phyloP scores from a whole-genome alignment of 2,888 invertebrate species.

The Pandemis corylana region DNA sequence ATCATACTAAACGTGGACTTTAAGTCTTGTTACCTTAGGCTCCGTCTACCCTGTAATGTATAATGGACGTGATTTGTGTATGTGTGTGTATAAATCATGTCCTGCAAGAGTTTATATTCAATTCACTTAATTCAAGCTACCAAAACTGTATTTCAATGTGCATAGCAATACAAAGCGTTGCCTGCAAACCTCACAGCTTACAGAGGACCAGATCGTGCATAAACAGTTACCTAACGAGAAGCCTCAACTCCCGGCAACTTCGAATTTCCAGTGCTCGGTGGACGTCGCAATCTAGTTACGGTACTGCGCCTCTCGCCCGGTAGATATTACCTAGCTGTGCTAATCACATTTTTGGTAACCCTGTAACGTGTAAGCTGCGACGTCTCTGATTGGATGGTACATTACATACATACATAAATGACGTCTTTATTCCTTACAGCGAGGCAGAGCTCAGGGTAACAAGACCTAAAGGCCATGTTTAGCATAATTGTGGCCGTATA shows the following conservation, averaged over 20 bases:
- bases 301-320: conserved; percentile 54
- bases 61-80: too few species aligned
- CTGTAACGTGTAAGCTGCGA: conserved; percentile 48
- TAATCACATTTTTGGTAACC: conserved; percentile 67
- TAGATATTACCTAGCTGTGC: conserved; percentile 53
- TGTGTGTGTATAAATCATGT: too few species aligned
- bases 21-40: too few species aligned
- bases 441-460: too few species aligned
- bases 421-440: too few species aligned
- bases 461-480: too few species aligned
- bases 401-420: too few species aligned
- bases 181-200: neutral
- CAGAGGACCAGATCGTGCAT: conserved; percentile 11
- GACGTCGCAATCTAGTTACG: conserved; percentile 65
- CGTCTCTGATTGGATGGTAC: neutral
- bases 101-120: too few species aligned
- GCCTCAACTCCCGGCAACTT: conserved; percentile 37
- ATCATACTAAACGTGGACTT: too few species aligned
- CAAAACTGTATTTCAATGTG: neutral
- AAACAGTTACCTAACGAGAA: conserved; percentile 12
- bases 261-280: conserved; percentile 57
- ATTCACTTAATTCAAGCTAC: neutral
- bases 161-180: neutral
- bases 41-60: too few species aligned
- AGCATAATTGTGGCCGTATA: too few species aligned